Evolutionary conservation across 2,113 vertebrate species (phyloP), one percentile per base, ranked within the genome.

Genomic region (Siniperca knerii): DNA sequence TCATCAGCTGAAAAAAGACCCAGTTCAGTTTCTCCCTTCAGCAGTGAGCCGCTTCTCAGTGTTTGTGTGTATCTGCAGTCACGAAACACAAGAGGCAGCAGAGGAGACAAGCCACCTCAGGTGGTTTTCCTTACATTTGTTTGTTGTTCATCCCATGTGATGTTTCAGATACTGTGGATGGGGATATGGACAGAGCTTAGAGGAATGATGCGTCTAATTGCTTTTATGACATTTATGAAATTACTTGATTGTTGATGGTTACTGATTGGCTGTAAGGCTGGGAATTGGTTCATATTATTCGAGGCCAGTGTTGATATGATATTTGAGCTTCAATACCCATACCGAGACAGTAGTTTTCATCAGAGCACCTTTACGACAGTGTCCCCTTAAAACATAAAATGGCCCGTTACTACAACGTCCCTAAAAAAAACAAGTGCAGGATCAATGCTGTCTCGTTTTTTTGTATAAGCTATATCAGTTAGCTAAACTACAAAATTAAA

Each of bases 1-100:
- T 95, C 83, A 95, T 90, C 58, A 84, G 75, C 85, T 93, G 92
- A 89, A 95, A 95, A 91, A 89, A 88, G 91, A 95, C 65, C 90
- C 92, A 84, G 90, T 93, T 95, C 88, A 75, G 84, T 94, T 92
- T 93, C 86, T 87, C 66, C 65, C 67, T 37, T 77, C 75, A 77
- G 55, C 75, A 66, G 73, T 5, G 62, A 91, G 78, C 46, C 23
- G 12, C 42, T 21, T 69, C 82, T 77, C 72, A 0, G 16, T 71
- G 77, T 84, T 84, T 79, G 82, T 85, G 79, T 87, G 64, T 67
- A 4, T 58, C 21, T 55, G 71, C 58, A 42, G 77, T 23, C 69
- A 50, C 5, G 15, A 82, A 73, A 57, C 44, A 79, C 54, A 61
- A 72, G 21, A 68, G 46, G 74, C 66, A 66, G 71, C 58, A 23